Percentiles rank a stretch among this genome's conserved stretches.
These are phyloP conservation scores for Bellardia bayeri DNA, from an alignment of 2,888 invertebrate genomes.

Conservation along the genomic window DNA sequence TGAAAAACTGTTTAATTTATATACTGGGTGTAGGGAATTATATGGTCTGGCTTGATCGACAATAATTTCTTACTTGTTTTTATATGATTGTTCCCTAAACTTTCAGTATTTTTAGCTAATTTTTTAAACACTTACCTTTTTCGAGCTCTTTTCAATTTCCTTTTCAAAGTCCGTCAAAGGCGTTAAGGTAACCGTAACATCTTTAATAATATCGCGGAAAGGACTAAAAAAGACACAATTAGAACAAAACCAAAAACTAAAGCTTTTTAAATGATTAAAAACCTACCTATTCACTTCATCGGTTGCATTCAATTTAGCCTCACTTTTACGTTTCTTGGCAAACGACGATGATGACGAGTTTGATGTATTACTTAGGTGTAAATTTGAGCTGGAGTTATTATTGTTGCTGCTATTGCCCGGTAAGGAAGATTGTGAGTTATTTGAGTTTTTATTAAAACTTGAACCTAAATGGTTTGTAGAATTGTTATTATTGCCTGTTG, in stretches of 20 bases:
- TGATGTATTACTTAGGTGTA: conserved; percentile 58
- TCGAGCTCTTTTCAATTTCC: conserved; percentile 82
- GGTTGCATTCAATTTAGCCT: conserved; percentile 77
- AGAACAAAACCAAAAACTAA: background rate
- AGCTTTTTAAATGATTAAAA: background rate
- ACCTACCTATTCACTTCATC: conserved; percentile 82
- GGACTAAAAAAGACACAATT: conserved; percentile 73
- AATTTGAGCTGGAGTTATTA: conserved; percentile 50
- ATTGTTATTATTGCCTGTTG: conserved; percentile 66
- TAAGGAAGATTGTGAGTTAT: conserved; percentile 62
- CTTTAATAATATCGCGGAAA: conserved; percentile 83
- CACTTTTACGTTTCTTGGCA: conserved; percentile 83
- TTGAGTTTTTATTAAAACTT: conserved; percentile 62
- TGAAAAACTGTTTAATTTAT: no score
- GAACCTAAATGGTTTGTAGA: conserved; percentile 73
- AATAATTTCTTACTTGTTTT: no score
- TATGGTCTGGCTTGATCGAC: no score
- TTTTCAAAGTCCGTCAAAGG: conserved; percentile 82
- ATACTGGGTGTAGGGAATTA: no score
- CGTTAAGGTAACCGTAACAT: conserved; percentile 83
- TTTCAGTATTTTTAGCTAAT: no score
- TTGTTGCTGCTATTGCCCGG: conserved; percentile 35
- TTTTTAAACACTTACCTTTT: conserved; percentile 79
- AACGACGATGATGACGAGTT: conserved; percentile 64
- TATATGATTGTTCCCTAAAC: no score